Evolutionary conservation across 2,888 invertebrate species (phyloP), one percentile per base, ranked within the genome.

Genomic region (Lydus trimaculatus): DNA sequence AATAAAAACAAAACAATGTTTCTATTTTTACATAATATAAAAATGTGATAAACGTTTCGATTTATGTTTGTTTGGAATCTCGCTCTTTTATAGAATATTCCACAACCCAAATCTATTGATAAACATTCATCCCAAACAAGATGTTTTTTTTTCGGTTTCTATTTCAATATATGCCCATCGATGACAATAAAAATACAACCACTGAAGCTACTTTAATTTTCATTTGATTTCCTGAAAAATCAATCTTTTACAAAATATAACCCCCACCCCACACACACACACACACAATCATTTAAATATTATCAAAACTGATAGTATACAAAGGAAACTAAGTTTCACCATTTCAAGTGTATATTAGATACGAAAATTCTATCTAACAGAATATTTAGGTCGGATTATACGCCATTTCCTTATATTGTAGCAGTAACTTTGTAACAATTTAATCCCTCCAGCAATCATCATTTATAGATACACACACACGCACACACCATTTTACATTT

Each of bases 291-390:
- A 33, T 33, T 20, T 31, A 28, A 56, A n/a, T 59, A 31, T 13
- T 31, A 28, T n/a, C 7, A 31, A 59, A 17, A 59, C 11, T 31
- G 25, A 59, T 59, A 28, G 59, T 59, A 9, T 59, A 31, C 28
- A 25, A 58, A 58, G 58, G n/a, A 25, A 59, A 59, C 59, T 59
- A 20, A 20, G 59, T 28, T 59, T n/a, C n/a, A n/a, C 59, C 31
- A n/a, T 3, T 17, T n/a, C n/a, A n/a, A n/a, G n/a, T n/a, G n/a
- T n/a, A 58, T 58, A 28, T 17, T 31, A 39, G n/a, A 15, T 43
- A 43, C 5, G 43, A 43, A 43, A 2, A 43, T 43, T 43, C n/a
- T 17, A 8, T 39, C 33, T 4, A 15, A 36, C n/a, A 17, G 17
- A 43, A 43, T 43, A 36, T 43, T 17, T n/a, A 43, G 43, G 43